phyloP scores from a whole-genome alignment of 2,797 vertebrate species.

The Apodemus agrarius region DNA sequence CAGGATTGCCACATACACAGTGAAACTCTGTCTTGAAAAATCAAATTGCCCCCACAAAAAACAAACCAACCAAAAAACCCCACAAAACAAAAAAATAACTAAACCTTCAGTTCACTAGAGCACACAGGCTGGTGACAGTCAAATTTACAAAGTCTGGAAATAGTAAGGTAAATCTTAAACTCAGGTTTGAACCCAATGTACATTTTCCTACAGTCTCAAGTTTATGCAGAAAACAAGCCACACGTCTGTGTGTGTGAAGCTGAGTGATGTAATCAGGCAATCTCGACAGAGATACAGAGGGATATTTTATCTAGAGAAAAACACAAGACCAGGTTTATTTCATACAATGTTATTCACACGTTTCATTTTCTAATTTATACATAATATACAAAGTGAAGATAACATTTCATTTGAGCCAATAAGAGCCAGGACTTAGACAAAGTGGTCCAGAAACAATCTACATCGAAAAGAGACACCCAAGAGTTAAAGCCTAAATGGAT shows the following conservation, averaged over 20 bases:
- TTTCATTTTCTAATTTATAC: conserved; percentile 90
- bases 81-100: not conserved
- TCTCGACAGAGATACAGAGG: conserved; percentile 45
- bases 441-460: conserved; percentile 87
- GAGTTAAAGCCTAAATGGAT: conserved; percentile 80
- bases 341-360: conserved; percentile 91
- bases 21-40: not conserved
- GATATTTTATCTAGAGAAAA: conserved; percentile 86
- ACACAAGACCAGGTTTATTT: conserved; percentile 89
- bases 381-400: conserved; percentile 90
- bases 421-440: conserved; percentile 86
- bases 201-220: not conserved
- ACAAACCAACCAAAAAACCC: not conserved
- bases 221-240: not conserved
- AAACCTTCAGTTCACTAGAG: not conserved
- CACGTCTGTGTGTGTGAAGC: not conserved
- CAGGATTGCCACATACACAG: not conserved
- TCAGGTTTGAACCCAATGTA: not conserved
- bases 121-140: not conserved
- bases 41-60: not conserved
- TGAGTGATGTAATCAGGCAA: not conserved
- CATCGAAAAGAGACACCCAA: conserved; percentile 84
- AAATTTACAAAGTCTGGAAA: not conserved
- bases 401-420: conserved; percentile 88
- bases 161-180: not conserved